Conservation (phyloP, 1,140 invertebrate genomes). For the Bathynomus jamesi region DNA sequence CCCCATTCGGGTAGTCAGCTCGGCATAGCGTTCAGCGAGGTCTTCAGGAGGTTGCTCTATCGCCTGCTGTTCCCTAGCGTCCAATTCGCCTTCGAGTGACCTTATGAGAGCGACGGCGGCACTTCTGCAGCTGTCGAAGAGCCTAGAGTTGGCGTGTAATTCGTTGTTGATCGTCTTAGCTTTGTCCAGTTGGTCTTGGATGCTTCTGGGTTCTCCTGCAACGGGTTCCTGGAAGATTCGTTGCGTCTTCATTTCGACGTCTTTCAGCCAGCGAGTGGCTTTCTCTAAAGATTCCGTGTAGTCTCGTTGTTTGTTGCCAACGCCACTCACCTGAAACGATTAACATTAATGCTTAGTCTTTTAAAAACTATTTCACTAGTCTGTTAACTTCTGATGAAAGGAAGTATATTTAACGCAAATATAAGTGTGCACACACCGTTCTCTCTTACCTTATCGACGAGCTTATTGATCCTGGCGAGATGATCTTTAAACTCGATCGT, state of each 20-base stretch:
- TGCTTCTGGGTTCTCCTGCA: constrained; percentile 72
- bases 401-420: too few species aligned
- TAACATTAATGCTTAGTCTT: not conserved
- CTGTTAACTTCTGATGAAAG: too few species aligned
- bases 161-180: constrained; percentile 80
- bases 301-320: constrained; percentile 67
- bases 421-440: not conserved
- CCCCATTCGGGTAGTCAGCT: constrained; percentile 59
- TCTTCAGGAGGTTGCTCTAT: constrained; percentile 70
- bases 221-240: constrained; percentile 69
- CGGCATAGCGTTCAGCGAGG: constrained; percentile 66
- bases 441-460: constrained; percentile 54
- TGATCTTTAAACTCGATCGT: constrained; percentile 53
- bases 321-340: constrained; percentile 53
- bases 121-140: constrained; percentile 70
- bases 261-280: constrained; percentile 70
- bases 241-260: constrained; percentile 66
- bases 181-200: constrained; percentile 76
- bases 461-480: constrained; percentile 65
- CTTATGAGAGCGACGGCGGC: constrained; percentile 61
- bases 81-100: constrained; percentile 68
- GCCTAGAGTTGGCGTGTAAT: constrained; percentile 69
- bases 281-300: constrained; percentile 77
- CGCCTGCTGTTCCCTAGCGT: constrained; percentile 63
- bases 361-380: too few species aligned